phyloP scores from a whole-genome alignment of 2,797 vertebrate species.

The Petrocephalus sullivani region DNA sequence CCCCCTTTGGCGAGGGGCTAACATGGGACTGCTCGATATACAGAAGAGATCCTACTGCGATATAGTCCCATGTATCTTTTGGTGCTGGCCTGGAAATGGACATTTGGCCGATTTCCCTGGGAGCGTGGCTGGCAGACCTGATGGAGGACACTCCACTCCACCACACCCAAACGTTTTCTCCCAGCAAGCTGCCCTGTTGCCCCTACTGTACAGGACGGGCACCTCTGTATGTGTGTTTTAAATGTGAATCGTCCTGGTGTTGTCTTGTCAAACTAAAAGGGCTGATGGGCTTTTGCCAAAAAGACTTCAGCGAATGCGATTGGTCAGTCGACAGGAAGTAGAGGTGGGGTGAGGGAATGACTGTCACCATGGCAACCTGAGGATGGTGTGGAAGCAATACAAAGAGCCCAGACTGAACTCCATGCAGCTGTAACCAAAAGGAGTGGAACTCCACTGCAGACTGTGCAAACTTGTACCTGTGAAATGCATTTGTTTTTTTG shows the following conservation, averaged over 20 bases:
- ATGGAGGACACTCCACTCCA: not conserved
- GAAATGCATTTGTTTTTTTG: slow-evolving; percentile 24
- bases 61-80: slow-evolving; percentile 55
- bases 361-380: not conserved
- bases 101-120: not conserved
- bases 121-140: not conserved
- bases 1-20: slow-evolving; percentile 75
- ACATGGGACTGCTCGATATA: slow-evolving; percentile 71
- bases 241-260: not conserved
- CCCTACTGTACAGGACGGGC: not conserved
- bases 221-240: not conserved
- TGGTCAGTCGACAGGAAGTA: not conserved
- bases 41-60: slow-evolving; percentile 65
- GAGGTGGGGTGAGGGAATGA: not conserved
- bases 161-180: not conserved
- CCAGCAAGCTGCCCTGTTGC: not conserved
- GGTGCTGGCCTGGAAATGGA: not conserved
- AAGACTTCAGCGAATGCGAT: not conserved
- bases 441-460: slow-evolving; percentile 51
- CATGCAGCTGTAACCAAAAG: slow-evolving; percentile 28
- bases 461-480: slow-evolving; percentile 7
- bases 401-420: not conserved
- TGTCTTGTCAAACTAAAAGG: not conserved
- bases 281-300: not conserved
- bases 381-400: not conserved